These are phyloP conservation scores for Hycleus phaleratus DNA, from an alignment of 1,140 invertebrate species.

Conservation along the genomic window DNA sequence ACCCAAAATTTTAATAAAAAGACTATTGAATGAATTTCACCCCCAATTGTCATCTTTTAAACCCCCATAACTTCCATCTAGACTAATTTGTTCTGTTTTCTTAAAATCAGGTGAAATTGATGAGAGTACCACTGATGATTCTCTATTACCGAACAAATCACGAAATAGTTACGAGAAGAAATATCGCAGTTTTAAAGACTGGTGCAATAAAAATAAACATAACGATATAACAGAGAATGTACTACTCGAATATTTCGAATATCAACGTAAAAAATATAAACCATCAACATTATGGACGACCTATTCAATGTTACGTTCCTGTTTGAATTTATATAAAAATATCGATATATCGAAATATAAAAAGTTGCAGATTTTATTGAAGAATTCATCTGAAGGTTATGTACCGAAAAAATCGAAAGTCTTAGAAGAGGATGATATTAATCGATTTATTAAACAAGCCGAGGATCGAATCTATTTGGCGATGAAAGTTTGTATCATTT, in stretches of 20 bases:
- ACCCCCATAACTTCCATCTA: too few relatives aligned
- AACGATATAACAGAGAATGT: background rate
- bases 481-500: background rate
- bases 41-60: too few relatives aligned
- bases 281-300: background rate
- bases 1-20: too few relatives aligned
- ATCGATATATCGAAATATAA: background rate
- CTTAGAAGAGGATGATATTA: background rate
- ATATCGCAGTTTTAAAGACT: too few relatives aligned
- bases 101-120: too few relatives aligned
- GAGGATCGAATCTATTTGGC: background rate
- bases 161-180: too few relatives aligned
- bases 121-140: too few relatives aligned
- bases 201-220: background rate
- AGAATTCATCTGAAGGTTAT: background rate
- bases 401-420: background rate
- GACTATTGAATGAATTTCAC: too few relatives aligned
- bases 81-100: too few relatives aligned
- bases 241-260: background rate
- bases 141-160: too few relatives aligned
- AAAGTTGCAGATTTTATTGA: background rate
- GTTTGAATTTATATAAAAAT: background rate
- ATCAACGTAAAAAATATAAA: background rate
- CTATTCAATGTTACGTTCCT: background rate
- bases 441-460: background rate